phyloP scores from a whole-genome alignment of 2,113 vertebrate species.

The Stigmatopora argus region DNA sequence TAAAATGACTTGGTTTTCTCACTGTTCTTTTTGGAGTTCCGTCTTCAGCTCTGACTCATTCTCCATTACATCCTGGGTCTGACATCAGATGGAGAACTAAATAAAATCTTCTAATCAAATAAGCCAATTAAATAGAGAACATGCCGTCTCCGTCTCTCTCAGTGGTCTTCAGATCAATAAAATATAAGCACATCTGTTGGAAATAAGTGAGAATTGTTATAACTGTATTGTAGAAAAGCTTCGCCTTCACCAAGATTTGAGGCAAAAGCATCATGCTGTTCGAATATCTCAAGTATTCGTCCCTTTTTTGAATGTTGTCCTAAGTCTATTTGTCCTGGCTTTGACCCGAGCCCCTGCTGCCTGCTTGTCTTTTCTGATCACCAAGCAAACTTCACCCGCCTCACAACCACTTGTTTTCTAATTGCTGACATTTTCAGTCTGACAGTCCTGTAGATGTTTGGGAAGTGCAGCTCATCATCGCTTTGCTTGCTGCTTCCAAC shows the following conservation, averaged over 20 bases:
- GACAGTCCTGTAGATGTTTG: constrained; percentile 45
- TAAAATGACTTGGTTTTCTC: constrained; percentile 27
- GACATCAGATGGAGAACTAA: constrained; percentile 42
- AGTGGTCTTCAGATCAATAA: constrained; percentile 25
- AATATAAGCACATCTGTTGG: constrained; percentile 32
- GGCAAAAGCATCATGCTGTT: constrained; percentile 9
- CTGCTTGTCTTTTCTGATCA: constrained; percentile 27
- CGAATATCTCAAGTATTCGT: constrained; percentile 3
- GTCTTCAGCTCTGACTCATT: constrained; percentile 60
- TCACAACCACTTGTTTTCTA: constrained; percentile 26
- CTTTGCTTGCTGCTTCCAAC: constrained; percentile 35
- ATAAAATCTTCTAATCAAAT: constrained; percentile 53
- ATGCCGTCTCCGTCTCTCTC: constrained; percentile 35
- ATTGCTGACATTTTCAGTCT: constrained; percentile 44
- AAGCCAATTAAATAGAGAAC: constrained; percentile 48
- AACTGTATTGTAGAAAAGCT: constrained; percentile 8
- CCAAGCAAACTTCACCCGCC: constrained; percentile 35
- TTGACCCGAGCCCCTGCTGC: constrained; percentile 18
- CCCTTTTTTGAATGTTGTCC: neutral
- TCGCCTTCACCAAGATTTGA: constrained; percentile 6
- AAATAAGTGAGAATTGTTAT: constrained; percentile 23
- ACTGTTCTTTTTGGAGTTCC: constrained; percentile 12
- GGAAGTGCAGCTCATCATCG: constrained; percentile 22
- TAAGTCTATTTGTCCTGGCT: constrained; percentile 19
- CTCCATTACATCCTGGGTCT: constrained; percentile 52